Base-by-base conservation (phyloP, 2,888 invertebrate species). In the Blomia tropicalis region DNA sequence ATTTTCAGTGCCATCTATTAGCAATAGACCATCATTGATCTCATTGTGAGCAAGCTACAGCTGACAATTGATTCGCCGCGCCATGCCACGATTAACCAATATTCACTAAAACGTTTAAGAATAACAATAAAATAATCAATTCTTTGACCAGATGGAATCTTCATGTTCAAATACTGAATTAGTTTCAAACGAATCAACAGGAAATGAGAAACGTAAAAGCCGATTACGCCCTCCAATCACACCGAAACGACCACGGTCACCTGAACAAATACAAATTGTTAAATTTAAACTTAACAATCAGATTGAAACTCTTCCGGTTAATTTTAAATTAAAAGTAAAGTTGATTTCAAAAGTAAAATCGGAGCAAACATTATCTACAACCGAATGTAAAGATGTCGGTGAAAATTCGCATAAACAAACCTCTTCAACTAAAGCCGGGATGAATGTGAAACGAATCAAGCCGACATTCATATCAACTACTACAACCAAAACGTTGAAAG, bases 391-490 rank as follows among this genome's bases (percentile, higher is more conserved):
- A 30, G 19, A 56, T 56, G 25, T 29, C 2, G 56, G 2, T 14
- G 4, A 19, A 44, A 43, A 19, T 30, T 36, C n/a, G 17, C n/a
- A 66, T 23, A 69, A 69, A 64, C 66, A 63, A 43, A n/a, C n/a
- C n/a, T n/a, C n/a, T n/a, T n/a, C n/a, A n/a, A 64, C 67, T 7
- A 69, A 68, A 63, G 69, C 67, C 32, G 60, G 43, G 29, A 62
- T 58, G 25, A 36, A 60, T 29, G 58, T 17, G 7, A 64, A 56
- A 44, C 22, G 43, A 14, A 43, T 29, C 22, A 4, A 25, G 19
- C 29, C 25, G 47, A 19, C 25, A 44, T 41, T 41, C 11, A 2
- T 23, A 60, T 44, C 47, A 7, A 47, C 51, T 47, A 14, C 41
- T n/a, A n/a, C 41, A 14, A n/a, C n/a, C 14, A n/a, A 41, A 41